Base-by-base conservation (phyloP, 2,797 vertebrate genomes). In the Buphagus erythrorhynchus region DNA sequence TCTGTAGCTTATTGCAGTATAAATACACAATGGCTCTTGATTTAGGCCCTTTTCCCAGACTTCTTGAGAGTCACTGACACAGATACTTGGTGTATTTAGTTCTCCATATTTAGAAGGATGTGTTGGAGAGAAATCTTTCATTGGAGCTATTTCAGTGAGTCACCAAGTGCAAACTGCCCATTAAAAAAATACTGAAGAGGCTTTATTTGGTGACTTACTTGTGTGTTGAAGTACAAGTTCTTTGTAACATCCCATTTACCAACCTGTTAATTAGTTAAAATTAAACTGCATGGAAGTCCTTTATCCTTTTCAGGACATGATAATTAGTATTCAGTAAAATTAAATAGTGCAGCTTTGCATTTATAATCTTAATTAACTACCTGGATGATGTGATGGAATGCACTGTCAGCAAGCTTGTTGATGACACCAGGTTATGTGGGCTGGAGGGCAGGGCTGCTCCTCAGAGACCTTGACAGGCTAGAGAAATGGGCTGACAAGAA, bases 231-330 rank as follows among this genome's bases (percentile, higher is more conserved):
- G 59, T 87, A 40, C 26, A 61, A 83, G 89, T 65, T 92, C 75
- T 88, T 88, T 68, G 42, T 86, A 83, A 48, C 1, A 6, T 92
- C 42, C 17, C 31, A 22, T 68, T 92, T 91, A 69, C 66, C 69
- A 95, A 59, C 89, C 54, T 91, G 49, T 72, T 94, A 82, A 80
- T 96, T 94, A 91, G 46, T 73, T 90, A 92, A 79, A 91, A 85
- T 89, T 62, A 86, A 95, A 66, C 61, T 75, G 22, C 42, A 15
- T 80, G 49, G 25, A 61, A 87, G 80, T 85, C 17, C 54, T 94
- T 88, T 75, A 84, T 75, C 63, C 83, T 84, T 82, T 92, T 86
- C 82, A 83, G 51, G 49, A 40, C 38, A 28, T 63, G 69, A 43
- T 62, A 61, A 79, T 93, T 88, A 84, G n/a, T 36, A 48, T 91